A percentile compares a stretch with the other conserved stretches of the same genome.
These are phyloP conservation scores for Macrophya alboannulata DNA, from an alignment of 2,888 invertebrate species.

Conservation along the genomic window DNA sequence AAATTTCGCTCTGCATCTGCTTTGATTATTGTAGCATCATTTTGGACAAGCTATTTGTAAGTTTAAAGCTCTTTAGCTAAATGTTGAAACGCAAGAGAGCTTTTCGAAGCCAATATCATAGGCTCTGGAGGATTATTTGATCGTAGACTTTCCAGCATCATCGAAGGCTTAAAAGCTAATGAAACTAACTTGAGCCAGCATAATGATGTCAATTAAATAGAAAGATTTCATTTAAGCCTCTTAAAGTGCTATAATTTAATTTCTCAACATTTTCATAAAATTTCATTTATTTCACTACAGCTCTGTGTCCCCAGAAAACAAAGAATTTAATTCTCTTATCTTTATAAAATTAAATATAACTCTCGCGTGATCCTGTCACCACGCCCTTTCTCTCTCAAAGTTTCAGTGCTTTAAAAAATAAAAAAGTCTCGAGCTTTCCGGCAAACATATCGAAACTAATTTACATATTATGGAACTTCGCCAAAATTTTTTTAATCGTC, in stretches of 20 bases:
- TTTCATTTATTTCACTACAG: conserved; percentile 2
- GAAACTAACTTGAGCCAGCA: neutral
- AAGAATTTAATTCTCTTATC: neutral
- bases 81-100: conserved; percentile 5
- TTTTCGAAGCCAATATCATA: conserved; percentile 3
- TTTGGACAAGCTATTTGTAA: neutral
- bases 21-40: conserved; percentile 1
- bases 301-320: neutral
- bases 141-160: conserved; percentile 11
- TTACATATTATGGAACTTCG: neutral
- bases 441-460: neutral
- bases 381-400: neutral
- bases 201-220: neutral
- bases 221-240: neutral
- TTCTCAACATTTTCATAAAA: neutral
- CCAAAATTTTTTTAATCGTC: neutral
- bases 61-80: conserved; percentile 3
- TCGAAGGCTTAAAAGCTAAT: neutral
- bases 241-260: neutral
- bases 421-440: neutral
- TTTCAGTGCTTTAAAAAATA: neutral
- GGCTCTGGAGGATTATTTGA: neutral
- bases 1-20: neutral
- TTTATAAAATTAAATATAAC: neutral
- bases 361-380: conserved; percentile 3